phyloP scores from a whole-genome alignment of 2,888 invertebrate species.

The Drosophila incognita region DNA sequence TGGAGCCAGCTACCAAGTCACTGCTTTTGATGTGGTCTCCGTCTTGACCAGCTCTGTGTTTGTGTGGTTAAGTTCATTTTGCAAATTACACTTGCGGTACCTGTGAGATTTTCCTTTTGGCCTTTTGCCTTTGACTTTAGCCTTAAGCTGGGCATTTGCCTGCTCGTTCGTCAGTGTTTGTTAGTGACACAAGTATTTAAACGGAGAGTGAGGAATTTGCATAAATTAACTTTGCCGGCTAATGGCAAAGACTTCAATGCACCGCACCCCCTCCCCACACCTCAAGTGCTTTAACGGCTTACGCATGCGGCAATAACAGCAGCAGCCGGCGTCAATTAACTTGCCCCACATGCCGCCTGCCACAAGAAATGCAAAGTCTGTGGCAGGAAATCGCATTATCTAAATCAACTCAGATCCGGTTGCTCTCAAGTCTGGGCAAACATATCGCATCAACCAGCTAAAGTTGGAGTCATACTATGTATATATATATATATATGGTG shows the following conservation, averaged over 20 bases:
- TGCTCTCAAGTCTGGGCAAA: slow-evolving; percentile 40
- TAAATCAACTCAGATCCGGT: slow-evolving; percentile 38
- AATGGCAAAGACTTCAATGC: slow-evolving; percentile 36
- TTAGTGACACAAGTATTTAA: slow-evolving; percentile 73
- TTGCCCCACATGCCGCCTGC: slow-evolving; percentile 18
- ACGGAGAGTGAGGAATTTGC: slow-evolving; percentile 67
- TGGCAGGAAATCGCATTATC: slow-evolving; percentile 63
- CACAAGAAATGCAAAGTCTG: slow-evolving; percentile 42
- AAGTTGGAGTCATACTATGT: slow-evolving; percentile 7
- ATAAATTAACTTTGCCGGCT: slow-evolving; percentile 65
- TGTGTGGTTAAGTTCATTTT: slow-evolving; percentile 65
- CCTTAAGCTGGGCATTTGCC: slow-evolving; percentile 11
- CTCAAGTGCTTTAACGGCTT: neutral
- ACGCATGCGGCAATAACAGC: slow-evolving; percentile 11
- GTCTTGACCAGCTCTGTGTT: slow-evolving; percentile 52
- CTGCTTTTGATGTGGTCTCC: slow-evolving; percentile 69
- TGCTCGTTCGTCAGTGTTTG: slow-evolving; percentile 45
- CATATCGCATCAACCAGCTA: slow-evolving; percentile 35
- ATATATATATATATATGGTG: neutral
- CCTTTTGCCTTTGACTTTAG: slow-evolving; percentile 31
- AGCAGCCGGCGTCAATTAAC: slow-evolving; percentile 31
- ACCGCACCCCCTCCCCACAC: neutral
- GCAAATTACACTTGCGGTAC: slow-evolving; percentile 72
- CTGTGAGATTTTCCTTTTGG: slow-evolving; percentile 34
- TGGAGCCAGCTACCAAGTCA: neutral